Percentiles rank a stretch among this genome's conserved stretches.
phyloP scores from a whole-genome alignment of 1,140 invertebrate genomes.

The Coboldia fuscipes region DNA sequence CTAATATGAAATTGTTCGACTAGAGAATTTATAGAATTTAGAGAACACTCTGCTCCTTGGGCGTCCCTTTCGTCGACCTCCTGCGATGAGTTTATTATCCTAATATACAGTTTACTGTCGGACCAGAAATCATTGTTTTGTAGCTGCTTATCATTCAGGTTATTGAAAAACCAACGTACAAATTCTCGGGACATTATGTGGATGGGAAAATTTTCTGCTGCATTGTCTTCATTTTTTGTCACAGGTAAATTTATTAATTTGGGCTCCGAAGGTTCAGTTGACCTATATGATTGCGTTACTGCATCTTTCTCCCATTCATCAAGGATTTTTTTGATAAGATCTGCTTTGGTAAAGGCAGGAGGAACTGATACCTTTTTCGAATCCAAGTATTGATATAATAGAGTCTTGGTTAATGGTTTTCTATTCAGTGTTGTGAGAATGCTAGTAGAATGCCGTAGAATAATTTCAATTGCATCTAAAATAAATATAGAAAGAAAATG shows the following conservation, averaged over 20 bases:
- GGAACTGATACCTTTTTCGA: constrained; percentile 14
- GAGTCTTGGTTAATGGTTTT: constrained; percentile 22
- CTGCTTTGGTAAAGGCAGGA: constrained; percentile 22
- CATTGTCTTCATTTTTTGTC: constrained; percentile 2
- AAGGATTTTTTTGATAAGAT: constrained; percentile 20
- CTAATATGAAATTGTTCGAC: constrained; percentile 22
- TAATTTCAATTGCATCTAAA: constrained; percentile 23
- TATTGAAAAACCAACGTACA: constrained; percentile 33
- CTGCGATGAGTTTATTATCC: constrained; percentile 6
- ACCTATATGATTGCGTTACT: background rate
- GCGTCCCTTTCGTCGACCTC: constrained; percentile 7
- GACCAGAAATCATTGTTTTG: constrained; percentile 30
- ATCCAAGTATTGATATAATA: constrained; percentile 25
- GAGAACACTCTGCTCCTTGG: constrained; percentile 1
- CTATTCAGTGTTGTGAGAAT: constrained; percentile 20
- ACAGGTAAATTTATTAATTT: constrained; percentile 4
- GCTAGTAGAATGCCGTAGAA: constrained; percentile 21
- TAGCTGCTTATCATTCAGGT: constrained; percentile 26
- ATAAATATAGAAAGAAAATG: too few species aligned
- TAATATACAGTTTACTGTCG: constrained; percentile 17
- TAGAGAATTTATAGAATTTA: constrained; percentile 8
- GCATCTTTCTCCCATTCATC: constrained; percentile 18
- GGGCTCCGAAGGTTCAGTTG: background rate
- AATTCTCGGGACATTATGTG: constrained; percentile 29
- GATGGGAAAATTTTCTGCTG: constrained; percentile 10